Evolutionary conservation across 1,140 invertebrate species (phyloP).

Genomic region (Brachionus plicatilis): DNA sequence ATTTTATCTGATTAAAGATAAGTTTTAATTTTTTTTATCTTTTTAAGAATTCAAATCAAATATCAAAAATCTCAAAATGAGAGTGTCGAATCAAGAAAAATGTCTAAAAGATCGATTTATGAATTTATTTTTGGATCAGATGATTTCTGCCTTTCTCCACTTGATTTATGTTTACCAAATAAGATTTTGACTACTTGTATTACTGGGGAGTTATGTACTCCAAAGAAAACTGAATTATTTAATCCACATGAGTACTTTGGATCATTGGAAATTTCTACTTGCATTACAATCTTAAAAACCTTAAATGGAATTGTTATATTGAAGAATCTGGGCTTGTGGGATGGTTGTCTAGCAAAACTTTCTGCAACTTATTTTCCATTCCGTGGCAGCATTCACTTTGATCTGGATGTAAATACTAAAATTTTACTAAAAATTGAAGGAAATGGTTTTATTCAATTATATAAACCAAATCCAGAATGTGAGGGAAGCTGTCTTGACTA

Average conservation of each 20-base stretch:
- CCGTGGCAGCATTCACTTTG: background rate
- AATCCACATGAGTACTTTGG: background rate
- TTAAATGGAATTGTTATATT: background rate
- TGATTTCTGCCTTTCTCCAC: background rate
- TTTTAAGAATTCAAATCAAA: too few relatives aligned
- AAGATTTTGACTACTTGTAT: background rate
- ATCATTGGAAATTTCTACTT: background rate
- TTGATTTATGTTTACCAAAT: background rate
- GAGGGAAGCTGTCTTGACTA: background rate
- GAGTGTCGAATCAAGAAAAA: too few relatives aligned
- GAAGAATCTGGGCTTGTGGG: background rate
- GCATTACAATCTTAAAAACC: background rate
- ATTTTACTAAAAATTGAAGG: background rate
- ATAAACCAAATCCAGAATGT: background rate
- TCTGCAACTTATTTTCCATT: background rate
- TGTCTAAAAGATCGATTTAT: too few relatives aligned
- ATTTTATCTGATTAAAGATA: too few relatives aligned
- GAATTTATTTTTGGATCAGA: background rate
- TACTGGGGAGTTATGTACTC: background rate
- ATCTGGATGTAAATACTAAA: background rate
- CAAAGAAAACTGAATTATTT: background rate
- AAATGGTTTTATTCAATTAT: background rate
- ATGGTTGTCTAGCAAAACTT: background rate
- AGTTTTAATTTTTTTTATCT: too few relatives aligned
- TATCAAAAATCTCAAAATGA: too few relatives aligned